Percentiles rank a stretch among this genome's conserved stretches.
Evolutionary conservation across 2,113 vertebrate genomes (phyloP).

Genomic region (Seriola quinqueradiata): DNA sequence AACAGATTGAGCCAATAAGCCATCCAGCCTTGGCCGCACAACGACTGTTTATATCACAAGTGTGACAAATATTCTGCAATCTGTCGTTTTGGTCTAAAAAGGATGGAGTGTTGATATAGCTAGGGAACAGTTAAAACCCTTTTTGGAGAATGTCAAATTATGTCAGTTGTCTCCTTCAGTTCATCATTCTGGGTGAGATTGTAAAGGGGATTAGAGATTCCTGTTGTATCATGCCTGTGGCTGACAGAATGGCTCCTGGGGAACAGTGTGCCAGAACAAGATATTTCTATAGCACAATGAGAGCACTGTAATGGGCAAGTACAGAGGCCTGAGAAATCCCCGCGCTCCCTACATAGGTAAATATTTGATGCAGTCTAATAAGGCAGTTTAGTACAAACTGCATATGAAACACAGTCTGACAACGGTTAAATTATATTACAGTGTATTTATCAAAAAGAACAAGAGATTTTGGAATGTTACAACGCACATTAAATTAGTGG

Average conservation of each 20-base stretch:
- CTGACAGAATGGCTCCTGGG: slow-evolving; percentile 72
- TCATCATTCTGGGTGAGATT: slow-evolving; percentile 66
- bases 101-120: slow-evolving; percentile 34
- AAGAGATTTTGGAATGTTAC: slow-evolving; percentile 82
- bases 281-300: slow-evolving; percentile 72
- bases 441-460: slow-evolving; percentile 68
- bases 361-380: slow-evolving; percentile 57
- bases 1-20: slow-evolving; percentile 47
- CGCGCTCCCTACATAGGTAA: slow-evolving; percentile 33
- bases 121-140: slow-evolving; percentile 39
- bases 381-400: slow-evolving; percentile 21
- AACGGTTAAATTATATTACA: slow-evolving; percentile 67
- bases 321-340: slow-evolving; percentile 24
- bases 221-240: slow-evolving; percentile 65
- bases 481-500: slow-evolving; percentile 80
- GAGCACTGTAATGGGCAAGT: slow-evolving; percentile 58
- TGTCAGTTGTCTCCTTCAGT: slow-evolving; percentile 61
- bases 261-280: slow-evolving; percentile 57
- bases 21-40: background rate
- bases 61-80: slow-evolving; percentile 22
- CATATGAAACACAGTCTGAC: slow-evolving; percentile 55
- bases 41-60: slow-evolving; percentile 16
- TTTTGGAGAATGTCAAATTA: slow-evolving; percentile 51
- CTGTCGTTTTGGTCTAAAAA: slow-evolving; percentile 6
- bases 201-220: slow-evolving; percentile 66